phyloP scores from a whole-genome alignment of 1,140 invertebrate species.

The Pogonus chalceus region DNA sequence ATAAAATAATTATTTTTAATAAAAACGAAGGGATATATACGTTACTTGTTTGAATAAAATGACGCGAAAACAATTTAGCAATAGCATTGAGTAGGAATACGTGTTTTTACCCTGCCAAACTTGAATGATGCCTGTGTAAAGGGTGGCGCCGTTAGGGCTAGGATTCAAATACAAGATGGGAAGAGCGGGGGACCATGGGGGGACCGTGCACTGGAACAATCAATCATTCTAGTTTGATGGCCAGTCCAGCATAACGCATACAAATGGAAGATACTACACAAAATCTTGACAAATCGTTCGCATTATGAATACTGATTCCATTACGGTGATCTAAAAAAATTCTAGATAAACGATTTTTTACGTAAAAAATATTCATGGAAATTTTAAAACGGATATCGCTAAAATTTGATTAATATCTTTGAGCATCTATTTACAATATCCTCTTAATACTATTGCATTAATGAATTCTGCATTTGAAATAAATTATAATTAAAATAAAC shows the following conservation, averaged over 20 bases:
- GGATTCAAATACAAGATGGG: not conserved
- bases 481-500: no score
- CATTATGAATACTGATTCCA: conserved; percentile 4
- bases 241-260: conserved; percentile 2
- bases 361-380: not conserved
- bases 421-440: no score
- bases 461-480: no score
- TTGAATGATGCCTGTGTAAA: not conserved
- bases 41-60: conserved; percentile 3
- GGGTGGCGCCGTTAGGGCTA: not conserved
- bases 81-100: not conserved
- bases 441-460: no score
- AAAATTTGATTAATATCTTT: no score
- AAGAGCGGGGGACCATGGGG: not conserved
- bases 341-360: not conserved
- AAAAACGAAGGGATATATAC: no score
- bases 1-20: no score
- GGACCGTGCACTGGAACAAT: not conserved
- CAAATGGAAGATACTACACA: conserved; percentile 2
- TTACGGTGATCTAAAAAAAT: not conserved
- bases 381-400: no score
- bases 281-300: conserved; percentile 4
- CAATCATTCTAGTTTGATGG: not conserved
- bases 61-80: not conserved
- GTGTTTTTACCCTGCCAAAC: not conserved